Evolutionary conservation across 2,113 vertebrate species (phyloP).

Genomic region (Rafetus swinhoei): DNA sequence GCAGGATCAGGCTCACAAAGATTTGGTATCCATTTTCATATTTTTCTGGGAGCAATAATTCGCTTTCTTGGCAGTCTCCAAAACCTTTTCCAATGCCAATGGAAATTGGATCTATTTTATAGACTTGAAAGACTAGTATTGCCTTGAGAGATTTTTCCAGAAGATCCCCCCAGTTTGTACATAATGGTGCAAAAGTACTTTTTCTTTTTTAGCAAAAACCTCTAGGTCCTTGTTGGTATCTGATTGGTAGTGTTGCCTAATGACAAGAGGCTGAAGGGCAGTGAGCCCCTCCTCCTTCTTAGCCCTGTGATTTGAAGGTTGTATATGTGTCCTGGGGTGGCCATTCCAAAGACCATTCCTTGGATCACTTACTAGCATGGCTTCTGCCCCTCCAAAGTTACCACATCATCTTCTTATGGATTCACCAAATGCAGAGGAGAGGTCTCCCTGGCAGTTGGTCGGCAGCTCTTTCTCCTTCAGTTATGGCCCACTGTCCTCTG

Average conservation of each 20-base stretch:
- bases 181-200: neutral
- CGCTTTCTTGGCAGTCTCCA: conserved; percentile 23
- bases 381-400: neutral
- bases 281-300: neutral
- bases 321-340: neutral
- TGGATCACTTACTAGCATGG: neutral
- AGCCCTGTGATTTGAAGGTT: neutral
- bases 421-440: neutral
- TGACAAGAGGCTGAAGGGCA: neutral
- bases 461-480: neutral
- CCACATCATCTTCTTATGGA: neutral
- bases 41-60: conserved; percentile 27
- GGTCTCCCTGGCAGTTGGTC: neutral
- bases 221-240: neutral
- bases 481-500: neutral
- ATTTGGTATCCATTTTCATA: conserved; percentile 56
- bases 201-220: neutral
- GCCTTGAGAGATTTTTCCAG: conserved; percentile 28
- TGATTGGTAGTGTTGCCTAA: neutral
- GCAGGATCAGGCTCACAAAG: conserved; percentile 9
- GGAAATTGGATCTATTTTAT: conserved; percentile 50
- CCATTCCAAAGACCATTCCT: neutral
- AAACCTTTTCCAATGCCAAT: conserved; percentile 26
- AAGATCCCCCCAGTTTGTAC: neutral
- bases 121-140: conserved; percentile 27